Conservation (phyloP, 2,113 vertebrate genomes). For the Saccopteryx leptura region DNA sequence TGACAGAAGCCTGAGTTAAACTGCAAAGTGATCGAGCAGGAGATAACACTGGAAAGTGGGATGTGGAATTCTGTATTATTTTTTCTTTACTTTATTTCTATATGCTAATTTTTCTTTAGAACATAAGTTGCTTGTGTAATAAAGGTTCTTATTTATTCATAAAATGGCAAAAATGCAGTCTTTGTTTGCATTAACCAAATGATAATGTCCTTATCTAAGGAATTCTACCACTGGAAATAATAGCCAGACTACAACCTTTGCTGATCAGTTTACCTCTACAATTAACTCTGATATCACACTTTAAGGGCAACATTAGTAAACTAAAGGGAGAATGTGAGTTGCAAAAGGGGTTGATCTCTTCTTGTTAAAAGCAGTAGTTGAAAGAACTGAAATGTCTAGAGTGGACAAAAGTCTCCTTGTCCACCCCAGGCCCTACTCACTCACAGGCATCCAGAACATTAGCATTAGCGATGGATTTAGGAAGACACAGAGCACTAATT, state of each 20-base stretch:
- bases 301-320: background rate
- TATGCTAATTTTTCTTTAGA: background rate
- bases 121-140: background rate
- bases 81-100: background rate
- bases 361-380: background rate
- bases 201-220: background rate
- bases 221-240: background rate
- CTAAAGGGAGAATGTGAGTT: background rate
- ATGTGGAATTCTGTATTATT: background rate
- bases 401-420: background rate
- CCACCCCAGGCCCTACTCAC: background rate
- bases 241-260: background rate
- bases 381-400: background rate
- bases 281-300: background rate
- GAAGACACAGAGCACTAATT: background rate
- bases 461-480: constrained; percentile 82
- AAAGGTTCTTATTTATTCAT: background rate
- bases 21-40: background rate
- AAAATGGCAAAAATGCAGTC: background rate
- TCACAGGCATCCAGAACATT: constrained; percentile 70
- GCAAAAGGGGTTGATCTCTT: background rate
- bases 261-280: background rate
- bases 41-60: background rate
- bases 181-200: background rate
- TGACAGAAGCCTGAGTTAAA: background rate